Percentiles rank a stretch among this genome's conserved stretches.
These are phyloP conservation scores for Loripinus fragilis DNA, from an alignment of 2,888 invertebrate species.

Conservation along the genomic window DNA sequence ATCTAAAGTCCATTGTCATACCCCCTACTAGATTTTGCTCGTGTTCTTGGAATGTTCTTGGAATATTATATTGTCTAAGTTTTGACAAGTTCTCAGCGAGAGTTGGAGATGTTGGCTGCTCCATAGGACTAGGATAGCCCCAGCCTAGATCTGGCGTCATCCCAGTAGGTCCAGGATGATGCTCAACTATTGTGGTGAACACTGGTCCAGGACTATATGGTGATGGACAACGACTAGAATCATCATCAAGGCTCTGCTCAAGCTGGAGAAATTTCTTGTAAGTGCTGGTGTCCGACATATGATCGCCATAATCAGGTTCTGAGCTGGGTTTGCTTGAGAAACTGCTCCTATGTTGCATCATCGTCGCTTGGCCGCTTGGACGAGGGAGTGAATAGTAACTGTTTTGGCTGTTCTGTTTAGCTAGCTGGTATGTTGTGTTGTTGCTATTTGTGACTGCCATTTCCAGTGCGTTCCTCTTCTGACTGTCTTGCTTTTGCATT, in stretches of 20 bases:
- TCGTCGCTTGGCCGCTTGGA: constrained; percentile 59
- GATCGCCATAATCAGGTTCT: constrained; percentile 60
- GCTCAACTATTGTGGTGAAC: constrained; percentile 58
- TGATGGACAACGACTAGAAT: constrained; percentile 58
- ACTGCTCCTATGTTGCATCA: constrained; percentile 61
- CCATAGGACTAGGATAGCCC: constrained; percentile 35
- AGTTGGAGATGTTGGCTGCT: constrained; percentile 32
- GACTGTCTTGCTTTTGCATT: constrained; percentile 53
- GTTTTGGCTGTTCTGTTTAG: constrained; percentile 62
- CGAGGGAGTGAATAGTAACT: constrained; percentile 58
- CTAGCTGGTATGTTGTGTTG: constrained; percentile 55
- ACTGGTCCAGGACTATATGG: constrained; percentile 54
- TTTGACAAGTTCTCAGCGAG: constrained; percentile 59
- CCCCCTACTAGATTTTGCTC: constrained; percentile 24
- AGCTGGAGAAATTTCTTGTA: constrained; percentile 67
- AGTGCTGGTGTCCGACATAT: constrained; percentile 67
- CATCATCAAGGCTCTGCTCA: constrained; percentile 66
- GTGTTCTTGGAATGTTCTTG: constrained; percentile 33
- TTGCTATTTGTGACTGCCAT: constrained; percentile 66
- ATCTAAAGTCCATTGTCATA: constrained; percentile 61
- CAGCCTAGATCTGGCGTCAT: constrained; percentile 60
- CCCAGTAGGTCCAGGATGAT: constrained; percentile 51
- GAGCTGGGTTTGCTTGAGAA: constrained; percentile 63
- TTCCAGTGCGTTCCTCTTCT: constrained; percentile 62
- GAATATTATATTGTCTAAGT: constrained; percentile 44